phyloP scores from a whole-genome alignment of 2,113 vertebrate species.

The Mobula hypostoma region DNA sequence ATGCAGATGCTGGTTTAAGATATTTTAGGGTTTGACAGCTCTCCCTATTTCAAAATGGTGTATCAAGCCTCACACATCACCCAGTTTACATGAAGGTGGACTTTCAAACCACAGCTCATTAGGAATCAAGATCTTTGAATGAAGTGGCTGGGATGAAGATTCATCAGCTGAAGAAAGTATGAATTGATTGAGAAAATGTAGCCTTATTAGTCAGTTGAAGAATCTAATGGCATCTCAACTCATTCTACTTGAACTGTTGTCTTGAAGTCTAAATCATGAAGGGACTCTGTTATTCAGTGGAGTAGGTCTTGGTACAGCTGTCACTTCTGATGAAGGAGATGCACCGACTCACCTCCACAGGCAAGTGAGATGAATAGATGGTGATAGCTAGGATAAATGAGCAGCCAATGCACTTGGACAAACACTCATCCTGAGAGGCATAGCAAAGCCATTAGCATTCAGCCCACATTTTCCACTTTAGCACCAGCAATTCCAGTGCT shows the following conservation, averaged over 20 bases:
- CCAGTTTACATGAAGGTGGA: neutral
- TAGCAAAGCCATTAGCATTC: conserved; percentile 52
- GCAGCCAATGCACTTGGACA: conserved; percentile 47
- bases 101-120: neutral
- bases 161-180: neutral
- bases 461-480: conserved; percentile 46
- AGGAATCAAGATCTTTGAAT: neutral
- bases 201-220: conserved; percentile 12
- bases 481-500: conserved; percentile 40
- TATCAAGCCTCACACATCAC: neutral
- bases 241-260: conserved; percentile 10
- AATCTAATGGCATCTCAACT: conserved; percentile 5
- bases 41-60: neutral
- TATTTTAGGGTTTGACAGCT: neutral
- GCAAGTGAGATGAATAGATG: conserved; percentile 46
- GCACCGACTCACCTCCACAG: conserved; percentile 51
- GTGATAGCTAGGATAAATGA: conserved; percentile 51
- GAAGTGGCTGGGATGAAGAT: neutral
- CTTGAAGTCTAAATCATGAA: conserved; percentile 21
- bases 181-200: neutral
- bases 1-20: no score
- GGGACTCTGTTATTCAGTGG: conserved; percentile 32
- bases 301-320: conserved; percentile 42
- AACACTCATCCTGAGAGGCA: conserved; percentile 43
- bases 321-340: conserved; percentile 49